These are phyloP conservation scores for Sphaeramia orbicularis DNA, from an alignment of 2,797 vertebrate species.

Conservation along the genomic window DNA sequence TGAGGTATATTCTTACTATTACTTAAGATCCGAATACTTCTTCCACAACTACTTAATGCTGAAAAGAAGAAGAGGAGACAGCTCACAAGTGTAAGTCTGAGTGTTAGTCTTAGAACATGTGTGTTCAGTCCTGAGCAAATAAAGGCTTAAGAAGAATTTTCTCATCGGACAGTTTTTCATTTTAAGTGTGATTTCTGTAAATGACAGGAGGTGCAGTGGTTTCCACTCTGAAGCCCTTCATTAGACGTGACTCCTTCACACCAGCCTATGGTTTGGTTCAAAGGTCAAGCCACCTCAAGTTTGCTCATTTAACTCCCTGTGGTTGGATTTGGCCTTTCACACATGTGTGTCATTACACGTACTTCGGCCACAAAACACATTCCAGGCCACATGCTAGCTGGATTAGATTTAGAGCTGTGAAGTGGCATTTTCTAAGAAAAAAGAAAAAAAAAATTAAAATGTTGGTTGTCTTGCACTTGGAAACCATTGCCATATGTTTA, in stretches of 20 bases:
- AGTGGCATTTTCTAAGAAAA: slow-evolving; percentile 55
- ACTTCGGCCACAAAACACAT: slow-evolving; percentile 65
- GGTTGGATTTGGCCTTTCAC: slow-evolving; percentile 72
- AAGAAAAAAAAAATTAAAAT: slow-evolving; percentile 56
- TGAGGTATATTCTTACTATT: too few relatives aligned
- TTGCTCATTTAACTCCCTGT: slow-evolving; percentile 62
- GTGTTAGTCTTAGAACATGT: slow-evolving; percentile 41
- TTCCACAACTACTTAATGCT: too few relatives aligned
- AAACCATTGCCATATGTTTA: slow-evolving; percentile 82
- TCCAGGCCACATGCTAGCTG: slow-evolving; percentile 73
- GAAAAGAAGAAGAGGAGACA: slow-evolving; percentile 15
- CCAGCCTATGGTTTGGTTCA: slow-evolving; percentile 68
- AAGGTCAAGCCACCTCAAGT: slow-evolving; percentile 75
- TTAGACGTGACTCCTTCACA: slow-evolving; percentile 68
- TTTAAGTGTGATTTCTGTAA: slow-evolving; percentile 64
- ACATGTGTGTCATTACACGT: slow-evolving; percentile 79
- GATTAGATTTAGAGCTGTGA: slow-evolving; percentile 73
- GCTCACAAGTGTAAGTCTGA: slow-evolving; percentile 34
- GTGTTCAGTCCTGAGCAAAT: slow-evolving; percentile 43
- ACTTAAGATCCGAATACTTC: too few relatives aligned
- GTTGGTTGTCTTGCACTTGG: slow-evolving; percentile 69
- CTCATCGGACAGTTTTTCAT: slow-evolving; percentile 52
- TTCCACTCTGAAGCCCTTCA: slow-evolving; percentile 69
- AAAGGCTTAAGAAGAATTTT: slow-evolving; percentile 41
- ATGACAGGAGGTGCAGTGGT: slow-evolving; percentile 57